A percentile compares a stretch with the other conserved stretches of the same genome.
Conservation (phyloP, 2,888 invertebrate species). For the Oasisia sp. region DNA sequence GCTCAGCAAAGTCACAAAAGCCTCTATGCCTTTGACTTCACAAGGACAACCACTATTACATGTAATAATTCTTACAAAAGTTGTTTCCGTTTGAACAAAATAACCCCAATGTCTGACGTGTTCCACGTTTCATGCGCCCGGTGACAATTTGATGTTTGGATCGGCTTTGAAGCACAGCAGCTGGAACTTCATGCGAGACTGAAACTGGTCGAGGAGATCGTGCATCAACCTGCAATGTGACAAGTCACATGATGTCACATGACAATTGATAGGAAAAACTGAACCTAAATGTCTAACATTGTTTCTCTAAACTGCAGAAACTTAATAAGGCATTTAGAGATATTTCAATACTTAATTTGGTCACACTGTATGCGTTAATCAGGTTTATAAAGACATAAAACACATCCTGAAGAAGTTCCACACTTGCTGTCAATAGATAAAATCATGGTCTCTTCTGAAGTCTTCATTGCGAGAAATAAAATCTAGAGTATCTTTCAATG, state of each 20-base stretch:
- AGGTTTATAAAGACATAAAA: neutral
- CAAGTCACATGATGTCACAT: neutral
- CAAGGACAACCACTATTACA: no score
- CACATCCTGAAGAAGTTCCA: neutral
- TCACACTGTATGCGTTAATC: neutral
- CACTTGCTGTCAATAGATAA: neutral
- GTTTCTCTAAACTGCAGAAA: neutral
- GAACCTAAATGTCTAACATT: neutral
- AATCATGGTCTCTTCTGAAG: neutral
- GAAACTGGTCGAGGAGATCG: slow-evolving; percentile 60
- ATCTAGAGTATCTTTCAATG: neutral
- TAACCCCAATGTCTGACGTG: neutral
- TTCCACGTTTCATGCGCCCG: neutral
- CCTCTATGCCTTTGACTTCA: no score
- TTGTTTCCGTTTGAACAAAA: neutral
- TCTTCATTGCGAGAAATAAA: slow-evolving; percentile 18
- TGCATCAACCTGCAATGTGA: slow-evolving; percentile 55
- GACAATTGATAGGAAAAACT: neutral
- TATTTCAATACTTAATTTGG: neutral
- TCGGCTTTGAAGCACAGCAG: slow-evolving; percentile 63
- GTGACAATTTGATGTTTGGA: neutral
- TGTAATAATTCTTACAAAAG: neutral
- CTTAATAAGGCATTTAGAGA: neutral
- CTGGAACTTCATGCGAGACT: slow-evolving; percentile 64
- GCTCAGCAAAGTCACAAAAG: no score